Base-by-base conservation (phyloP, 2,888 invertebrate genomes). In the Xestia rhomboidea region DNA sequence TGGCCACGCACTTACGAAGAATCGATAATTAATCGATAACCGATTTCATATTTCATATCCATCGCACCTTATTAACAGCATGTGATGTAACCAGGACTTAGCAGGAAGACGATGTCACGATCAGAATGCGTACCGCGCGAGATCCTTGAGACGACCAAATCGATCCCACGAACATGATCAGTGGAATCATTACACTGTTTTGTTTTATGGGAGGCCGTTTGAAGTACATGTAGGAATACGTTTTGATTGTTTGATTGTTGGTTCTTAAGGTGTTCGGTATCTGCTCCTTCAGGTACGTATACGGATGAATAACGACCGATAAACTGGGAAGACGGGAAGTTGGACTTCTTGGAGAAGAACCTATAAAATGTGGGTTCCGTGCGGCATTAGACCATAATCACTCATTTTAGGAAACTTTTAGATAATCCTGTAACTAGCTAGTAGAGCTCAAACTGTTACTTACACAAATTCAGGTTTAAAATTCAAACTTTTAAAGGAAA, bases 21-120 rank as follows among this genome's bases (percentile, higher is more conserved):
- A 96, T 96, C 95, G 93, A 96, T 96, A 96, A 96, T 96, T 95
- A 95, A 94, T 90, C 92, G 94, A 96, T 94, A 95, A 94, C 93
- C 93, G 94, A 96, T 95, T 96, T 95, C 95, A 96, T 96, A 96
- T 95, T 95, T 96, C 93, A 89, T 93, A 94, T 94, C 93, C 92
- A 93, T 92, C 91, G 89, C 88, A 82, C 93, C 93, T 92, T 94
- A 93, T 91, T 91, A 93, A 91, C 90, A 90, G 93, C 91, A 93
- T 95, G 93, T 96, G 95, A 96, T 95, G 96, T 95, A 95, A 96
- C 93, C 90, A 92, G 89, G 89, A 86, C 94, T 95, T 93, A 94
- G 87, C 88, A 83, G 93, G 93, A 90, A 89, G 88, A 76, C 70
- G 68, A 88, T 83, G 84, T 76, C 87, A 81, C 86, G 84, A 94